Base-by-base conservation (phyloP, 2,797 vertebrate genomes). In the Falco rusticolus region DNA sequence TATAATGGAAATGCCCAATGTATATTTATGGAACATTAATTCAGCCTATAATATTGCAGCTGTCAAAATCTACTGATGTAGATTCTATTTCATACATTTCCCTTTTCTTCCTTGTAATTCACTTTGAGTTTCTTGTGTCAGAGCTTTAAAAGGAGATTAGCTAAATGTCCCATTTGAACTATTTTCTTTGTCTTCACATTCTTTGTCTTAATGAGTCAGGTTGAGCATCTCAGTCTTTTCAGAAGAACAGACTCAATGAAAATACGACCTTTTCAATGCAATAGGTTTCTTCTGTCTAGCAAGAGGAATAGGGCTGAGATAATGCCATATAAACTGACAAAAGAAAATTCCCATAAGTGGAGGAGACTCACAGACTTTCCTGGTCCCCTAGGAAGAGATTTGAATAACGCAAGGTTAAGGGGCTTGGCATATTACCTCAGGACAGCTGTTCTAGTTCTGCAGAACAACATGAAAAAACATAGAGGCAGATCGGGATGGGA, bases 11-110 rank as follows among this genome's bases (percentile, higher is more conserved):
- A 91, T 93, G 33, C 34, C 80, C 51, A 41, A 59, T 84, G 59
- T 96, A 74, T 88, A 90, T 93, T 96, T 96, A 95, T 92, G 77
- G 93, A 95, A 94, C 72, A 89, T 93, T 96, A 97, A 96, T 97
- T 97, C 79, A 92, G 50, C 50, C 53, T 93, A 69, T 94, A 91
- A 85, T 92, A 94, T 71, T 59, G 59, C 41, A 89, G 53, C 66
- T 96, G 60, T 94, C 94, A 97, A 92, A 96, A 81, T 71, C 51
- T 50, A 87, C 11, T 15, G 82, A 78, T 39, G 14, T 69, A 94
- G 65, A 68, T 91, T 96, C 57, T 57, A 56, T 92, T 96, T 95
- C 84, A 89, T 71, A 50, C 2, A 1, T 93, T 96, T 82, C 61
- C 66, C n/a, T 78, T 92, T 78, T 93, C 64, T 68, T 94, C 22